Base-by-base conservation (phyloP, 2,888 invertebrate genomes). In the Diarsia rubi region DNA sequence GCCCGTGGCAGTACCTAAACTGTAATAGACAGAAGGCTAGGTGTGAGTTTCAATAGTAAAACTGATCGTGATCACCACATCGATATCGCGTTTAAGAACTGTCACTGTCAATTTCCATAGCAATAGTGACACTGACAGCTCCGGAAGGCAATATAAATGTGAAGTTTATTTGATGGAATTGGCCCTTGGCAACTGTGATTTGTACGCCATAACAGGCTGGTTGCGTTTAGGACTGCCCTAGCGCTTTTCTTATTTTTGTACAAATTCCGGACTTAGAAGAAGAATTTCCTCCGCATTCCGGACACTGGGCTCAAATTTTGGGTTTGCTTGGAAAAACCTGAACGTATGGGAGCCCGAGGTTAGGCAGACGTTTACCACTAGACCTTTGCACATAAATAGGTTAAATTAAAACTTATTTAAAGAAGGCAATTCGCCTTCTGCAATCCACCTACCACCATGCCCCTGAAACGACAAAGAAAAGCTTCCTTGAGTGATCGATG, bases 401-500 rank as follows among this genome's bases (percentile, higher is more conserved):
- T n/a, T 9, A 12, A n/a, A 52, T 3, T n/a, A 52, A 52, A 12
- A 52, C n/a, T 12, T n/a, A 16, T 54, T 44, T 45, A 8, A 37
- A 27, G 1, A 42, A 44, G 5, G 1, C 27, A 9, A 14, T 71
- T 60, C 0, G 37, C 70, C 85, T 84, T 83, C 82, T 81, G 72
- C n/a, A 11, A 24, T 5, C 16, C 11, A 57, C 0, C 19, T n/a
- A 27, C 2, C 19, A 3, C 14, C 1, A 4, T 5, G 65, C 37
- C 68, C 67, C 21, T 69, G 27, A 63, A 65, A 78, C 79, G 75
- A 79, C 86, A 83, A 81, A 85, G 79, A 83, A 86, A 86, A 85
- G 80, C 80, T 78, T 67, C 75, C 54, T 57, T 44, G 57, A 54
- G 83, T 86, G 86, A 86, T 86, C 83, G 85, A 86, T 86, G 83